phyloP scores from a whole-genome alignment of 2,797 vertebrate genomes.

The Liasis olivaceus region DNA sequence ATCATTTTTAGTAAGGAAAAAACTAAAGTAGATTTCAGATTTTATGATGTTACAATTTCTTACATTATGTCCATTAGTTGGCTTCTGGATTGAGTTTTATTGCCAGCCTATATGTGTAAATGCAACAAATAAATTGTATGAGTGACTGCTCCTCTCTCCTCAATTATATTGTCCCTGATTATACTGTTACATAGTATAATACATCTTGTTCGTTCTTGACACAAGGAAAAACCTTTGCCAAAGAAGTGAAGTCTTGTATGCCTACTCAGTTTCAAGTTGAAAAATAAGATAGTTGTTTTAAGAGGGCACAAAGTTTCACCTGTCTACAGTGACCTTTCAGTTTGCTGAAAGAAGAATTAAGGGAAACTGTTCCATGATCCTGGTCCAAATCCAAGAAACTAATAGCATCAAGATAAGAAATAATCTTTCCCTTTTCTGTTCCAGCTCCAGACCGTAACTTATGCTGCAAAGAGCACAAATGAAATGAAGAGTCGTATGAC shows the following conservation, averaged over 20 bases:
- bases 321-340: constrained; percentile 48
- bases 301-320: constrained; percentile 38
- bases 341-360: constrained; percentile 49
- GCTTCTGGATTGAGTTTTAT: not conserved
- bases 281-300: not conserved
- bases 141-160: not conserved
- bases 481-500: not conserved
- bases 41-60: not conserved
- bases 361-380: constrained; percentile 51
- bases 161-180: not conserved
- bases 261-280: not conserved
- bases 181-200: not conserved
- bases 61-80: not conserved
- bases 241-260: not conserved
- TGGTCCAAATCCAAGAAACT: constrained; percentile 45
- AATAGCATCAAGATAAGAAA: constrained; percentile 54
- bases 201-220: not conserved
- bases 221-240: not conserved
- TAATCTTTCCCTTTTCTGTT: not conserved
- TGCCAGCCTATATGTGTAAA: not conserved
- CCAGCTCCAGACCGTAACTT: not conserved
- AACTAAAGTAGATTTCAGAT: not conserved
- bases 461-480: not conserved
- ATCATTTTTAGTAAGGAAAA: not conserved
- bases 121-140: not conserved